phyloP scores from a whole-genome alignment of 2,113 vertebrate genomes.

The Centropus unirufus region DNA sequence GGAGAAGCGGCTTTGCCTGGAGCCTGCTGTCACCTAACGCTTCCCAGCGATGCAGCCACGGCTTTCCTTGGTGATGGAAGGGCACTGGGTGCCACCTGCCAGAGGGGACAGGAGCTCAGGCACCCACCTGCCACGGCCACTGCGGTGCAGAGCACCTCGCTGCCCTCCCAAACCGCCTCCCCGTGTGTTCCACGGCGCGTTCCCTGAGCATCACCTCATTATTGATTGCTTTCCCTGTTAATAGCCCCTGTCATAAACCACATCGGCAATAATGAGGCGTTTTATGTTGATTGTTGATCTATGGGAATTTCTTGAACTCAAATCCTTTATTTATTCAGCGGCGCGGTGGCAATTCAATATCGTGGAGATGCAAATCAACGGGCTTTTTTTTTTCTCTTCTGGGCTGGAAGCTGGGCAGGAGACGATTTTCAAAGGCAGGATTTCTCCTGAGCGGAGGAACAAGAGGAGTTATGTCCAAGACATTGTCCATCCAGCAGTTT shows the following conservation, averaged over 20 bases:
- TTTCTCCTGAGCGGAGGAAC: neutral
- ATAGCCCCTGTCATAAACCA: slow-evolving; percentile 1
- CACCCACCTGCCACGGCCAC: neutral
- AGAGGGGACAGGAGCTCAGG: neutral
- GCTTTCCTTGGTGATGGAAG: neutral
- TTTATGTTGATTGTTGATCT: slow-evolving; percentile 56
- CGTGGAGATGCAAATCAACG: neutral
- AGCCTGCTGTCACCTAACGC: neutral
- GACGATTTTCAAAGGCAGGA: neutral
- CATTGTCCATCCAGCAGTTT: no score
- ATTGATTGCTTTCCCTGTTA: neutral
- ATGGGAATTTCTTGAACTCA: slow-evolving; percentile 19
- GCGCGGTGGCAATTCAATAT: slow-evolving; percentile 1
- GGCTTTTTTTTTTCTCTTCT: neutral
- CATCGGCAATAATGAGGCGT: neutral
- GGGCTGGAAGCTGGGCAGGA: neutral
- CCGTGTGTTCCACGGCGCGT: neutral
- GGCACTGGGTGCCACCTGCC: rapidly evolving
- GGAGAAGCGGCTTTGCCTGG: neutral
- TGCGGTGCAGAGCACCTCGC: rapidly evolving
- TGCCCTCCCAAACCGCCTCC: neutral
- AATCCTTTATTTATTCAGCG: slow-evolving; percentile 50
- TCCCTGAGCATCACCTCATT: neutral
- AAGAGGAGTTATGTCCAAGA: neutral
- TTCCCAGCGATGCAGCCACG: rapidly evolving